phyloP scores from a whole-genome alignment of 2,797 vertebrate species.

The Ctenopoma multispine region DNA sequence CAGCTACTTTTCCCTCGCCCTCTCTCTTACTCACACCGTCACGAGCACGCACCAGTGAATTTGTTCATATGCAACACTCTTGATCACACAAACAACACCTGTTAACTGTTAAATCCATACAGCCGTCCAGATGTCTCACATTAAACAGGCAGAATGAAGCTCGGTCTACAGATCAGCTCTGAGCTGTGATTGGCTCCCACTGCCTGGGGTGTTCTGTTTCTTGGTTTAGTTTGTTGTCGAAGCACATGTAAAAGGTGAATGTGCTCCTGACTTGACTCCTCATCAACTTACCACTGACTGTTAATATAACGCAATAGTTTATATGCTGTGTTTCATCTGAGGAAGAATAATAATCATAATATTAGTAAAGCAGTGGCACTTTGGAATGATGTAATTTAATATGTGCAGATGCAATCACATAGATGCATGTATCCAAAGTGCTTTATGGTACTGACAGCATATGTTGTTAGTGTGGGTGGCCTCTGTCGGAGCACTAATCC shows the following conservation, averaged over 20 bases:
- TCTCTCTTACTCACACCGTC: slow-evolving; percentile 1
- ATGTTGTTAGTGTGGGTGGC: slow-evolving; percentile 47
- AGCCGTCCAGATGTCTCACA: slow-evolving; percentile 68
- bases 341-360: slow-evolving; percentile 19
- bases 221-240: slow-evolving; percentile 12
- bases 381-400: slow-evolving; percentile 51
- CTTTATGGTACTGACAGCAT: slow-evolving; percentile 31
- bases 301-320: slow-evolving; percentile 1
- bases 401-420: slow-evolving; percentile 52
- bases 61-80: slow-evolving; percentile 59
- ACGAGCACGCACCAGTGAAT: slow-evolving; percentile 35
- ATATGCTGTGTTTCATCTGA: slow-evolving; percentile 19
- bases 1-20: slow-evolving; percentile 6
- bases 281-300: background rate
- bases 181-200: slow-evolving; percentile 46
- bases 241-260: slow-evolving; percentile 25
- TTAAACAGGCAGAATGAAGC: slow-evolving; percentile 52
- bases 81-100: slow-evolving; percentile 72
- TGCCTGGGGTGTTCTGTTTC: slow-evolving; percentile 22
- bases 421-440: slow-evolving; percentile 47
- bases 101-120: slow-evolving; percentile 64
- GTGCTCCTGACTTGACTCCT: slow-evolving; percentile 4
- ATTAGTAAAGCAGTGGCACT: slow-evolving; percentile 33
- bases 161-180: slow-evolving; percentile 22
- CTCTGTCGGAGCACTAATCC: slow-evolving; percentile 50